A percentile compares a stretch with the other conserved stretches of the same genome.
phyloP scores from a whole-genome alignment of 1,140 invertebrate genomes.

The Apis laboriosa region DNA sequence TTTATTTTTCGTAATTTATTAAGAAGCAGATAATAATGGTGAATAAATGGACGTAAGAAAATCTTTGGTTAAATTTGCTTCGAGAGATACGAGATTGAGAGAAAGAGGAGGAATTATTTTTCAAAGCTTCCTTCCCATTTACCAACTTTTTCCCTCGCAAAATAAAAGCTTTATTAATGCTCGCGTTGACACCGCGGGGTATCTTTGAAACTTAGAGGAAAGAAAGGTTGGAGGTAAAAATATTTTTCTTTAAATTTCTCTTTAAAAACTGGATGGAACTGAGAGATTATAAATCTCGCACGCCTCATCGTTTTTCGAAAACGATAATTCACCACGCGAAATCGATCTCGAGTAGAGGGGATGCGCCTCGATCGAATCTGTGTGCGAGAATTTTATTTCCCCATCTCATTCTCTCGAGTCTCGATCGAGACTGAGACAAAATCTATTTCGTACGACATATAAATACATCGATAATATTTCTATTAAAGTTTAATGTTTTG shows the following conservation, averaged over 20 bases:
- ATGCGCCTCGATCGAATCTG: not conserved
- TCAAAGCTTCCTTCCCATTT: not conserved
- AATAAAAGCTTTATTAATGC: not conserved
- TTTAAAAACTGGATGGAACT: not conserved
- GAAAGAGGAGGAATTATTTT: not conserved
- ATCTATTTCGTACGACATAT: not conserved
- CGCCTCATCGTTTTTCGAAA: not conserved
- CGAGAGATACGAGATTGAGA: too few species aligned
- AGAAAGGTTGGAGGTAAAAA: not conserved
- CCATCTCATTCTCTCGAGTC: not conserved
- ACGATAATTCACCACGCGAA: not conserved
- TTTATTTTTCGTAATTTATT: not conserved
- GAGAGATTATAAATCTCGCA: not conserved
- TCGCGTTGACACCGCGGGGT: not conserved
- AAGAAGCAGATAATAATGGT: too few species aligned
- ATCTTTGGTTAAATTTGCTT: too few species aligned
- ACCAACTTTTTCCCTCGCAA: not conserved
- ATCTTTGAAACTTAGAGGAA: not conserved
- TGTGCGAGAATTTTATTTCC: slow-evolving; percentile 20
- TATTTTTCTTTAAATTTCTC: not conserved
- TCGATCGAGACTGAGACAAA: not conserved
- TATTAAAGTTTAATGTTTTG: too few species aligned
- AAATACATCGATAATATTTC: not conserved
- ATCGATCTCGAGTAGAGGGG: slow-evolving; percentile 1
- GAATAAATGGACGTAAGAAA: too few species aligned